These are phyloP conservation scores for Graphium colonna DNA, from an alignment of 2,888 invertebrate species.

Conservation along the genomic window DNA sequence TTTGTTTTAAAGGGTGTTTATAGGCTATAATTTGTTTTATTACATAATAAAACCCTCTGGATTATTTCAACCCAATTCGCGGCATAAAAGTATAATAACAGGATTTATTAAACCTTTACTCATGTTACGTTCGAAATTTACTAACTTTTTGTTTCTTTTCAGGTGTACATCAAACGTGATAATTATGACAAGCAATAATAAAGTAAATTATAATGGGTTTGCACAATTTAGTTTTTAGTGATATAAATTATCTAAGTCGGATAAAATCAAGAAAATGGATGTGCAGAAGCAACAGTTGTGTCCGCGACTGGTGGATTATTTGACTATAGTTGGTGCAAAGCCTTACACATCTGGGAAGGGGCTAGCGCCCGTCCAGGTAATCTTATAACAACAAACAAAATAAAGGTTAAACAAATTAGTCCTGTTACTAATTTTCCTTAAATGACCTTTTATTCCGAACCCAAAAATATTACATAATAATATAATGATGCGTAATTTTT, in stretches of 20 bases:
- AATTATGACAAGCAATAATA: constrained; percentile 77
- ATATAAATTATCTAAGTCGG: constrained; percentile 29
- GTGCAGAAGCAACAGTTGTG: constrained; percentile 89
- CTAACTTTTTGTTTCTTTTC: constrained; percentile 11
- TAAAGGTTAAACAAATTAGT: no score
- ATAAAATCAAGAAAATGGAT: constrained; percentile 64
- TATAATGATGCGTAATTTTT: no score
- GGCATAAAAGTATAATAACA: neutral
- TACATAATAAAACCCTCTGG: no score
- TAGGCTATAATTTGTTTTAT: no score
- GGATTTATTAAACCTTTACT: no score
- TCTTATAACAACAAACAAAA: no score
- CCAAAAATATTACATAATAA: no score
- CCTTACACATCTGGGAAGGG: constrained; percentile 83
- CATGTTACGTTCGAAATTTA: no score
- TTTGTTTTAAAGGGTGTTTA: no score
- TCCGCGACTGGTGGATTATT: constrained; percentile 95
- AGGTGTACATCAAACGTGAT: constrained; percentile 45
- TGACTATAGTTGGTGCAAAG: constrained; percentile 96
- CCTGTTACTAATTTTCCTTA: no score
- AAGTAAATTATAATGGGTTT: constrained; percentile 60
- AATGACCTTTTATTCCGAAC: no score
- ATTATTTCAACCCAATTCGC: neutral
- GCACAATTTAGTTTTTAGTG: constrained; percentile 41
- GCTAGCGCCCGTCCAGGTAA: constrained; percentile 89